These are phyloP conservation scores for Eulemur coronatus DNA, from an alignment of 2,797 vertebrate genomes.

Conservation along the genomic window DNA sequence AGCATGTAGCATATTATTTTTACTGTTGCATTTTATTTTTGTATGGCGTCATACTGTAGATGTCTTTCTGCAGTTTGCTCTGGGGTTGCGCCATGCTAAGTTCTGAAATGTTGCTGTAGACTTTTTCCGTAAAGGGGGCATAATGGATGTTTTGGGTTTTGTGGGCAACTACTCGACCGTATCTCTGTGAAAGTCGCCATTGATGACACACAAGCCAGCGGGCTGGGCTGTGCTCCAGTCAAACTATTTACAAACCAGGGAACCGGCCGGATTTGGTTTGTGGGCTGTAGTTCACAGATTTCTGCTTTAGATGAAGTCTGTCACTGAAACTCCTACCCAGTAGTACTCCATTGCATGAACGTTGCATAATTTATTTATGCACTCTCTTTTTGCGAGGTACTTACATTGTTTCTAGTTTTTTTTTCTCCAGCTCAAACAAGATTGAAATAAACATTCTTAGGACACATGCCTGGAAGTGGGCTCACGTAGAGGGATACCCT, in stretches of 20 bases:
- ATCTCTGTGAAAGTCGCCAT: not conserved
- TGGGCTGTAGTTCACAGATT: not conserved
- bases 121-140: not conserved
- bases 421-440: not conserved
- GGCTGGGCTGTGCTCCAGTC: not conserved
- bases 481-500: accelerated
- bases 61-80: not conserved
- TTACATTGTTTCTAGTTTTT: not conserved
- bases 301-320: not conserved
- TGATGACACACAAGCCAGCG: not conserved
- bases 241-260: not conserved
- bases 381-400: not conserved
- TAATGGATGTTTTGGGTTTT: not conserved
- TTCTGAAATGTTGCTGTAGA: not conserved
- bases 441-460: not conserved
- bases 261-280: not conserved
- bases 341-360: accelerated
- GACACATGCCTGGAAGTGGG: not conserved
- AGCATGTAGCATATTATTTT: not conserved
- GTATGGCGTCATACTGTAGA: accelerated
- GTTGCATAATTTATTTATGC: not conserved
- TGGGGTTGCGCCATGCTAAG: not conserved
- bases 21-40: not conserved
- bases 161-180: not conserved
- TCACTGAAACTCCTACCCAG: too few relatives aligned